Evolutionary conservation across 2,113 vertebrate species (phyloP), one percentile per base, ranked within the genome.

Genomic region (Osmerus eperlanus): DNA sequence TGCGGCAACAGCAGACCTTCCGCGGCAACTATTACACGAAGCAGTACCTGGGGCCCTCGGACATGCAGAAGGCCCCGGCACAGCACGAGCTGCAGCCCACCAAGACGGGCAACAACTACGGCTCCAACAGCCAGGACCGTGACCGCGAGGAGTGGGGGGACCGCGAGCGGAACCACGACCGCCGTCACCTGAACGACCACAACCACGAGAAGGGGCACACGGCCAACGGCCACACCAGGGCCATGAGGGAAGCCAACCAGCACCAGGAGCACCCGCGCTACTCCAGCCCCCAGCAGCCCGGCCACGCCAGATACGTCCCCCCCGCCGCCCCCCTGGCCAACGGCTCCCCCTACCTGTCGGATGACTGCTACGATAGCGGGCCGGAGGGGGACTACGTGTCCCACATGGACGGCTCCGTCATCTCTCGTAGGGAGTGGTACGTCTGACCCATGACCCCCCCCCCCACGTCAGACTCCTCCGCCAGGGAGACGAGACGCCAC

Each of bases 391-490:
- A 99, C 81, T 97, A 96, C 77, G 96, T 98, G 88, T 96, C 97
- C 74, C 96, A 98, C 88, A 93, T 93, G 87, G 97, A 99, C 86
- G 96, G 97, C 71, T 98, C 97, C 0, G 94, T 99, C 89, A 98
- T 99, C 92, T 99, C 97, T 64, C 95, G 97, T 78, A 94, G 95
- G 90, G 97, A 99, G 92, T 98, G 96, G 97, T 98, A 98, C 87
- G 96, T 98, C 90, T 98, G 81, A 88, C 70, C 56, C 62, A 75
- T 80, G 65, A 53, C 29, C 13, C 62, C n/a, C 15, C n/a, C 15
- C 2, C 25, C 29, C 5, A 3, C 28, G 12, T 47, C 7, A 68
- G 63, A 71, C 65, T 68, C 41, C 13, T 23, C 13, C 16, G 5
- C 18, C 29, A 23, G 53, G 69, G 65, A 71, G 78, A 55, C 23